A percentile compares a stretch with the other conserved stretches of the same genome.
phyloP scores from a whole-genome alignment of 2,113 vertebrate species.

The Paramisgurnus dabryanus region DNA sequence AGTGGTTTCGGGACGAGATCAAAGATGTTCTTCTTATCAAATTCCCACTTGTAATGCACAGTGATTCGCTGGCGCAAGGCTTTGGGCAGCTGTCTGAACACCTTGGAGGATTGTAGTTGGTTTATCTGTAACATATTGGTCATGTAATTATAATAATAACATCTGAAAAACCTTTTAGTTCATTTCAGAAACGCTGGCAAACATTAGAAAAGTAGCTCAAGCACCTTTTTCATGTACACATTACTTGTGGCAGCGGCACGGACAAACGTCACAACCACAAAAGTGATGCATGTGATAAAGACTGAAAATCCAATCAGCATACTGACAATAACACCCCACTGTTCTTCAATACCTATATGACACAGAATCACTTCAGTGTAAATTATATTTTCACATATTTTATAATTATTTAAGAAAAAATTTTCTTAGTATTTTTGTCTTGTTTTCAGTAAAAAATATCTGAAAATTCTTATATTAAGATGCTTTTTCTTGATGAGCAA shows the following conservation, averaged over 20 bases:
- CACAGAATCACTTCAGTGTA: not conserved
- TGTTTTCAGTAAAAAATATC: no score
- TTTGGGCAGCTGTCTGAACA: conserved; percentile 73
- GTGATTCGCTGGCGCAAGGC: conserved; percentile 68
- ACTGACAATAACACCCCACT: conserved; percentile 77
- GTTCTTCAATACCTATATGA: conserved; percentile 71
- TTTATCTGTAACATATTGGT: conserved; percentile 51
- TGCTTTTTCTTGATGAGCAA: no score
- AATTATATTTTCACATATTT: not conserved
- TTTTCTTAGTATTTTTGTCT: no score
- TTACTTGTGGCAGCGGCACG: conserved; percentile 56
- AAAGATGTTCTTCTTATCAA: conserved; percentile 48
- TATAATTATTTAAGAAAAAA: no score
- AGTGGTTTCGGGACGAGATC: conserved; percentile 49
- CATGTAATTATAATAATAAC: not conserved
- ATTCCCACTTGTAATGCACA: conserved; percentile 69
- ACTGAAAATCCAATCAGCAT: conserved; percentile 75
- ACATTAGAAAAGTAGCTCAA: not conserved
- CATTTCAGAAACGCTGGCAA: not conserved
- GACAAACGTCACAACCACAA: conserved; percentile 69
- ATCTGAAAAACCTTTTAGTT: not conserved
- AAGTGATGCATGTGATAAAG: conserved; percentile 74
- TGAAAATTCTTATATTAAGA: no score
- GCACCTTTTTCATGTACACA: conserved; percentile 75
- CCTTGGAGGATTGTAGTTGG: conserved; percentile 70